A percentile compares a stretch with the other conserved stretches of the same genome.
These are phyloP conservation scores for Brienomyrus brachyistius DNA, from an alignment of 2,113 vertebrate genomes.

Conservation along the genomic window DNA sequence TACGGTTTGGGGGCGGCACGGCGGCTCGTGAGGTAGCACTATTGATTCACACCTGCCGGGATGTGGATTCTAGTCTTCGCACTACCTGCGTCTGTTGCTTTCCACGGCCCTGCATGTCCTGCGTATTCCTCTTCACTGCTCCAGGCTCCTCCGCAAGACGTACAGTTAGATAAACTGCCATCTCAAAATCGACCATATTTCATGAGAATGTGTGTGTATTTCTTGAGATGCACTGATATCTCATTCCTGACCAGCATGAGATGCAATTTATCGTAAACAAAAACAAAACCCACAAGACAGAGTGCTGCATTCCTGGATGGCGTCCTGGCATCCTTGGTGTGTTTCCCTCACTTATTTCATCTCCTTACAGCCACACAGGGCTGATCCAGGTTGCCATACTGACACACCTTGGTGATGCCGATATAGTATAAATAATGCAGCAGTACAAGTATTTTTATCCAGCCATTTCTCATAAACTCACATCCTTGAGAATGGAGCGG, in stretches of 20 bases:
- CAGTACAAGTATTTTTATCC: background rate
- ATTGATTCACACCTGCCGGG: background rate
- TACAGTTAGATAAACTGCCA: background rate
- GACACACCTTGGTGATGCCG: background rate
- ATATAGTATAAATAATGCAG: background rate
- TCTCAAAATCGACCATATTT: background rate
- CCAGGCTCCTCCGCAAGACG: background rate
- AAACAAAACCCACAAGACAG: background rate
- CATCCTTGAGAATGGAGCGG: background rate
- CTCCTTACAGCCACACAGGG: background rate
- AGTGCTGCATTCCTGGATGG: background rate
- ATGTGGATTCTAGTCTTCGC: background rate
- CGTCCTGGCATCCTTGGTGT: background rate
- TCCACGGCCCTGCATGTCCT: background rate
- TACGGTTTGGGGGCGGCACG: background rate
- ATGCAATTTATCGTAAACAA: background rate
- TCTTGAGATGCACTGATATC: background rate
- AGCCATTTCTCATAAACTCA: background rate
- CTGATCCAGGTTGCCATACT: background rate
- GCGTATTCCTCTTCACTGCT: background rate
- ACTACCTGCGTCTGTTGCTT: background rate
- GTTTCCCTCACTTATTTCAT: background rate
- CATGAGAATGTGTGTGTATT: background rate
- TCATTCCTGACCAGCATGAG: background rate
- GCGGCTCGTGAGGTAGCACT: background rate